Percentiles rank a stretch among this genome's conserved stretches.
Evolutionary conservation across 92 coral and sea anemone genomes (phyloP).

Genomic region (Porites lobata): DNA sequence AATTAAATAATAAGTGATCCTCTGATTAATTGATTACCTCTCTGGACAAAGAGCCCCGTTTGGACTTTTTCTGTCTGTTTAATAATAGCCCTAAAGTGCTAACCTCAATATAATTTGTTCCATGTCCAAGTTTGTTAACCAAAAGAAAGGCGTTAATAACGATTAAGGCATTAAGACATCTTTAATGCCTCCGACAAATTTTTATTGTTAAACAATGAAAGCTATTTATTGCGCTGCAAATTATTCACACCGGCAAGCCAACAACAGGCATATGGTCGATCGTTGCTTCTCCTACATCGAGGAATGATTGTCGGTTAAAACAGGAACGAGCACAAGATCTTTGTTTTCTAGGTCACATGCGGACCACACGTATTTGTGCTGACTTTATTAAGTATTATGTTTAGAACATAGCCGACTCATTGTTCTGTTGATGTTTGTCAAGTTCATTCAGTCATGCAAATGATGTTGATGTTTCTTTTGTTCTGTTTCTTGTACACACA

Average conservation of each 20-base stretch:
- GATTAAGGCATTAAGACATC: background rate
- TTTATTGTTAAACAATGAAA: background rate
- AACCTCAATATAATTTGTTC: slow-evolving; percentile 3
- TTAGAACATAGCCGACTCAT: background rate
- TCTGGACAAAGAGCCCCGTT: background rate
- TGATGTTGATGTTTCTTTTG: slow-evolving; percentile 52
- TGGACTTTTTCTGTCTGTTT: slow-evolving; percentile 6
- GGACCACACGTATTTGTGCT: background rate
- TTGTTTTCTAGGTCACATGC: slow-evolving; percentile 5
- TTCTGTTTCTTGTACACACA: slow-evolving; percentile 44
- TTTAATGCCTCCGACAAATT: slow-evolving; percentile 6
- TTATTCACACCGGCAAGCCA: slow-evolving; percentile 20
- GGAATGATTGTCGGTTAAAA: background rate
- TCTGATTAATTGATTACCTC: background rate
- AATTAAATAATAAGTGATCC: background rate
- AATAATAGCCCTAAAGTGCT: slow-evolving; percentile 9
- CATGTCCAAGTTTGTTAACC: slow-evolving; percentile 1
- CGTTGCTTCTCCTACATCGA: background rate
- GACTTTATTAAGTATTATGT: slow-evolving; percentile 11
- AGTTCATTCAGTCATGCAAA: slow-evolving; percentile 47
- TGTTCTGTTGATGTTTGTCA: slow-evolving; percentile 25
- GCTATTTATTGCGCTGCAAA: background rate
- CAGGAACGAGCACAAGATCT: background rate
- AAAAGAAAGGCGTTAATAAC: slow-evolving; percentile 27
- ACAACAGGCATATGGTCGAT: background rate